These are phyloP conservation scores for Patella caerulea DNA, from an alignment of 2,888 invertebrate species.

Conservation along the genomic window DNA sequence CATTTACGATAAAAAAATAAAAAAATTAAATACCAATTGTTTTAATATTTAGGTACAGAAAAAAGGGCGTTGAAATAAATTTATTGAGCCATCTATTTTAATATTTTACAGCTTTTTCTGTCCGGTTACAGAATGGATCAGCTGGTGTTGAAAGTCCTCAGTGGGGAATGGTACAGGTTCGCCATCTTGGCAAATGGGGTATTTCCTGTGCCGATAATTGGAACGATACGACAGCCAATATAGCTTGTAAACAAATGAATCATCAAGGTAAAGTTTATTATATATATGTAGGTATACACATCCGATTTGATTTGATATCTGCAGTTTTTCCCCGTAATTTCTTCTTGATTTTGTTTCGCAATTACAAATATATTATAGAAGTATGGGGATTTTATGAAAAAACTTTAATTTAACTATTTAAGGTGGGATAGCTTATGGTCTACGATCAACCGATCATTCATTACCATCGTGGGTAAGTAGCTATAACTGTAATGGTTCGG, in stretches of 20 bases:
- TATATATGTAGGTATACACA: no score
- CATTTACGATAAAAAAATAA: no score
- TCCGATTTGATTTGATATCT: no score
- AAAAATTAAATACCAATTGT: no score
- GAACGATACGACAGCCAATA: conserved; percentile 48
- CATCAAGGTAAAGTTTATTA: conserved; percentile 72
- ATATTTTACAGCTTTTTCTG: background rate
- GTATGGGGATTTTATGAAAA: no score
- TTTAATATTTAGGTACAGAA: no score
- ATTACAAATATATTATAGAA: no score
- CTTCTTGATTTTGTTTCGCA: no score
- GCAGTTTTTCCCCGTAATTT: no score
- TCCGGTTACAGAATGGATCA: background rate
- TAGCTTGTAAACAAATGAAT: conserved; percentile 46
- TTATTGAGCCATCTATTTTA: no score
- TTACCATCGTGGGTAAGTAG: background rate
- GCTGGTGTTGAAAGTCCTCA: background rate
- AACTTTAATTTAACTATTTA: background rate
- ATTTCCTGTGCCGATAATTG: conserved; percentile 47
- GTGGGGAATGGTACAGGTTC: conserved; percentile 21
- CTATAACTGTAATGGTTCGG: background rate
- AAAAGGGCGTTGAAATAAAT: no score
- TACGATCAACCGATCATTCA: background rate
- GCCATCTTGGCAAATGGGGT: conserved; percentile 17
- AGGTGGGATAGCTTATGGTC: background rate